These are phyloP conservation scores for Zaprionus africanus DNA, from an alignment of 1,140 invertebrate genomes.

Conservation along the genomic window DNA sequence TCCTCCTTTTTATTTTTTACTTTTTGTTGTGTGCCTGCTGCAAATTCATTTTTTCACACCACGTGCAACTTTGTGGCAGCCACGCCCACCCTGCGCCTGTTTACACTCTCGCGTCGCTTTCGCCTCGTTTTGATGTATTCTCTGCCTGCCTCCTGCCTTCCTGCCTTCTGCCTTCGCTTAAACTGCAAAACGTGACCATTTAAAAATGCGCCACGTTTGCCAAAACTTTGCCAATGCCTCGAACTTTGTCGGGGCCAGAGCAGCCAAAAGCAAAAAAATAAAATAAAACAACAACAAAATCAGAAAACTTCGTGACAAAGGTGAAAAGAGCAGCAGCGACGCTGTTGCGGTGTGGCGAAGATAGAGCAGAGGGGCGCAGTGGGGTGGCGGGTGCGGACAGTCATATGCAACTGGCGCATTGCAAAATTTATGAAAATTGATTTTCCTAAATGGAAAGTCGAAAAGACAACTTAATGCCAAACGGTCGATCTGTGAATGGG, in stretches of 20 bases:
- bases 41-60: conserved; percentile 63
- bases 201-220: conserved; percentile 80
- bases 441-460: conserved; percentile 64
- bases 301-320: conserved; percentile 70
- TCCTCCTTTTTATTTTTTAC: conserved; percentile 28
- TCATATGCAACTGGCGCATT: conserved; percentile 75
- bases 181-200: conserved; percentile 81
- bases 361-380: too few species aligned
- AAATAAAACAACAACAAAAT: conserved; percentile 29
- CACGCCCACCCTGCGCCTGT: conserved; percentile 68
- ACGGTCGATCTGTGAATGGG: conserved; percentile 16
- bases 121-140: conserved; percentile 77
- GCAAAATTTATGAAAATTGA: conserved; percentile 80
- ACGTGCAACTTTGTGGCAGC: conserved; percentile 67
- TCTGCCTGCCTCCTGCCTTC: conserved; percentile 41
- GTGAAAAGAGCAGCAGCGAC: conserved; percentile 53
- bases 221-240: conserved; percentile 60
- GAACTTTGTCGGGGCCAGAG: conserved; percentile 60
- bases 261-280: conserved; percentile 40
- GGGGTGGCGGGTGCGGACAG: conserved; percentile 31
- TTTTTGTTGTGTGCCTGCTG: conserved; percentile 39
- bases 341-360: background rate
- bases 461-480: conserved; percentile 74
- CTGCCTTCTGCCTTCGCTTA: conserved; percentile 57
- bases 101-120: conserved; percentile 69